Evolutionary conservation across 2,888 invertebrate genomes (phyloP).

Genomic region (Drepanosiphum platanoidis): DNA sequence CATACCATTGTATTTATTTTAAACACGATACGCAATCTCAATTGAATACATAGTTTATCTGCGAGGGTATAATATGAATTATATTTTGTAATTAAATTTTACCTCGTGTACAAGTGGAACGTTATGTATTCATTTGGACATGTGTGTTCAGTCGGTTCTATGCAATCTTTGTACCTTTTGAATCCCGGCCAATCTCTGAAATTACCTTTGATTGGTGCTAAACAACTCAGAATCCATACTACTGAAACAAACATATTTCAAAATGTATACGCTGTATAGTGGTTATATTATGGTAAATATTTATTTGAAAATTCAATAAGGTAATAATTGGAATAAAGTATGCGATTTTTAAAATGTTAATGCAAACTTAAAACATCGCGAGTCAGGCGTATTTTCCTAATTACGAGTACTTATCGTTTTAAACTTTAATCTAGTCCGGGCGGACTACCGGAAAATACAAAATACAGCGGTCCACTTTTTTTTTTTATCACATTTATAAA

Average conservation of each 20-base stretch:
- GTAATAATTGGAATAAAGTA: neutral
- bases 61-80: neutral
- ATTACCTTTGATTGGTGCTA: neutral
- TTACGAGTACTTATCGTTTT: too few species aligned
- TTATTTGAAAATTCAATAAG: neutral
- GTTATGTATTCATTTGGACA: conserved; percentile 74
- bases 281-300: neutral
- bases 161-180: conserved; percentile 57
- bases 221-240: conserved; percentile 16
- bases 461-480: too few species aligned
- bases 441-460: too few species aligned
- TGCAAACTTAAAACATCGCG: neutral
- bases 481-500: too few species aligned
- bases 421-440: too few species aligned
- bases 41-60: neutral
- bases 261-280: neutral
- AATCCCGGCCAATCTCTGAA: conserved; percentile 23
- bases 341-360: neutral
- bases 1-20: too few species aligned
- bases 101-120: conserved; percentile 75
- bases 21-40: neutral
- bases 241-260: conserved; percentile 23
- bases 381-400: neutral
- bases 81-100: conserved; percentile 64
- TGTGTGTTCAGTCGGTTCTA: conserved; percentile 63